Evolutionary conservation across 2,888 invertebrate species (phyloP), one percentile per base, ranked within the genome.

Genomic region (Drosophila buzzatii): DNA sequence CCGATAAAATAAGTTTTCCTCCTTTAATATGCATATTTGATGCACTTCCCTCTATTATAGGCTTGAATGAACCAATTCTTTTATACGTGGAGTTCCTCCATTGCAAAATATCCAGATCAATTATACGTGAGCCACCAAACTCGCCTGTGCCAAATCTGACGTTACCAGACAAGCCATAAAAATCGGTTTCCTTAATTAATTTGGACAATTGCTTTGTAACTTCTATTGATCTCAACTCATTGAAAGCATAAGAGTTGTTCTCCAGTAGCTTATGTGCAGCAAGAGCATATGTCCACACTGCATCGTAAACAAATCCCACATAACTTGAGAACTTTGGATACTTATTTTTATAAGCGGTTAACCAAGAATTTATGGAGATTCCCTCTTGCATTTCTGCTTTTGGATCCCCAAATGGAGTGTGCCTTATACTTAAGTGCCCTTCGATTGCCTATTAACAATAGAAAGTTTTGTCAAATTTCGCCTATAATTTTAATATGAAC

Each of bases 271-370:
- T 94, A 86, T 96, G 95, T 35, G 96, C 93, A 0, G 96, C 97
- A 42, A 95, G 92, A 5, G 96, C 97, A 91, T 96, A 97, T 0
- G 95, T 95, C 97, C 97, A 97, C 58, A 97, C 96, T 0, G 96
- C 97, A 92, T 97, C 97, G 85, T 97, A 97, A 0, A 96, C 96
- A 90, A 95, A 97, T 1, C 96, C 96, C 0, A 96, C 96, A 90
- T 96, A 97, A 77, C 95, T 94, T 0, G 96, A 96, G 9, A 81
- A 61, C n/a, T 66, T 51, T 9, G 60, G 65, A n/a, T 65, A 64
- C 12, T 71, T 47, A 0, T 45, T 44, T 20, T 39, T 31, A 47
- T 82, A 76, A 10, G 23, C 2, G 5, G 33, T 49, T 27, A 87
- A 44, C 96, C 96, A 97, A 70, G 95, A 90, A 0, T 93, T 92